Conservation (phyloP, 2,797 vertebrate species). For the Coregonus sp. region DNA sequence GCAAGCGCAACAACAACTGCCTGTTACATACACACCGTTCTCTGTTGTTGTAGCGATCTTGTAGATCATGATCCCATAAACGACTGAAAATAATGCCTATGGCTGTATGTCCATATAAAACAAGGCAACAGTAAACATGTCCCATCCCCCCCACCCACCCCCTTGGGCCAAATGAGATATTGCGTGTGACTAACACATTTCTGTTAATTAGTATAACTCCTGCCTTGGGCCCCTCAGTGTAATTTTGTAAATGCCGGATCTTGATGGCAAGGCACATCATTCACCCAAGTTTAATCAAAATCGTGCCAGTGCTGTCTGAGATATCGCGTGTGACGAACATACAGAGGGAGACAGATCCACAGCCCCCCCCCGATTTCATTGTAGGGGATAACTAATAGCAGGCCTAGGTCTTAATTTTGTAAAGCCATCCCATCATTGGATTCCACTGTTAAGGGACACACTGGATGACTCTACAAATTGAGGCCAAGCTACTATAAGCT, state of each 20-base stretch:
- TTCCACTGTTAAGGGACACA: slow-evolving; percentile 10
- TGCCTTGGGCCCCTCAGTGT: too few species aligned
- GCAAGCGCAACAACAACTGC: slow-evolving; percentile 6
- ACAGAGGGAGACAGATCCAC: too few species aligned
- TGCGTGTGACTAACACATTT: too few species aligned
- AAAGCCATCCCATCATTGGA: slow-evolving; percentile 6
- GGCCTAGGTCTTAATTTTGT: slow-evolving; percentile 21
- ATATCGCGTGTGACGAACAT: too few species aligned
- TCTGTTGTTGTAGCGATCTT: neutral
- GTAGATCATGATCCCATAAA: slow-evolving; percentile 7
- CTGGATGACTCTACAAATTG: slow-evolving; percentile 20
- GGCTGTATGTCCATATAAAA: slow-evolving; percentile 6
- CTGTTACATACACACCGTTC: neutral
- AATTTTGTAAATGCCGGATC: too few species aligned
- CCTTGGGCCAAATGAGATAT: too few species aligned
- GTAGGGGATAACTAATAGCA: neutral
- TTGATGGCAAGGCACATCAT: too few species aligned
- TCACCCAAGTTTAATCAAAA: too few species aligned
- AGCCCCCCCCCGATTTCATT: too few species aligned
- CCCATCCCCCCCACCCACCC: too few species aligned
- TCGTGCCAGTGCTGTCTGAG: too few species aligned
- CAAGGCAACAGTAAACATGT: slow-evolving; percentile 5
- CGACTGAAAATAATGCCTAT: slow-evolving; percentile 13
- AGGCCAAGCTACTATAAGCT: neutral
- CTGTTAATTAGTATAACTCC: too few species aligned